Conservation (phyloP, 2,888 invertebrate species). For the Pinctada fucata region DNA sequence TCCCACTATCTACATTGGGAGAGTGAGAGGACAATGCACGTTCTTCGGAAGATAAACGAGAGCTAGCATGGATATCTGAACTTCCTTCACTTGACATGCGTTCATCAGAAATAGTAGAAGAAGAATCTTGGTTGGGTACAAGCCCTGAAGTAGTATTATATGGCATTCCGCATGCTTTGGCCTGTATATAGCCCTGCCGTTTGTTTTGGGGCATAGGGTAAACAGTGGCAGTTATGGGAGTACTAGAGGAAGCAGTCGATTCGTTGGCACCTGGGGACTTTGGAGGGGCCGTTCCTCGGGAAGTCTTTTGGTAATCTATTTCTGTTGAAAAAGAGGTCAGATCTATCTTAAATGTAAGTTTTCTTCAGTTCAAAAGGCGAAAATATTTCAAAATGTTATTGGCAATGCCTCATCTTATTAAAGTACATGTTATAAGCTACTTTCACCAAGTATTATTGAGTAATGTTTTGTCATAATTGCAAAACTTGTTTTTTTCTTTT, state of each 20-base stretch:
- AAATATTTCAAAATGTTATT: too few relatives aligned
- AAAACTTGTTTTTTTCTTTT: too few relatives aligned
- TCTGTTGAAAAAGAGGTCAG: slow-evolving; percentile 40
- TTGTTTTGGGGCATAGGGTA: slow-evolving; percentile 34
- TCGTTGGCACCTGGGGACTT: slow-evolving; percentile 26
- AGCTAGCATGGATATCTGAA: neutral
- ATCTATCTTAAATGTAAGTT: too few relatives aligned
- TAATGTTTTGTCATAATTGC: too few relatives aligned
- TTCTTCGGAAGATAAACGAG: neutral
- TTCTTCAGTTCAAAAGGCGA: too few relatives aligned
- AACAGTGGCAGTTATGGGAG: slow-evolving; percentile 30
- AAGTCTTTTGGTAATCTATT: slow-evolving; percentile 64
- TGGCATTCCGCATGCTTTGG: slow-evolving; percentile 38
- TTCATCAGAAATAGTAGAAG: slow-evolving; percentile 39
- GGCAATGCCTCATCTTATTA: too few relatives aligned
- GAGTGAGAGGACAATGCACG: slow-evolving; percentile 1
- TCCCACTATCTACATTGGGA: neutral
- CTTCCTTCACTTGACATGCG: slow-evolving; percentile 26
- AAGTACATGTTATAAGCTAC: too few relatives aligned
- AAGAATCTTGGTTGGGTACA: slow-evolving; percentile 38
- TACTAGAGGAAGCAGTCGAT: slow-evolving; percentile 28
- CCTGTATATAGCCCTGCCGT: slow-evolving; percentile 24
- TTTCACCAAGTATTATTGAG: too few relatives aligned
- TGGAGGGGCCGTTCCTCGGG: slow-evolving; percentile 52
- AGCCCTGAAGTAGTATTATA: slow-evolving; percentile 33